phyloP scores from a whole-genome alignment of 2,113 vertebrate species.

The Dipodomys spectabilis region DNA sequence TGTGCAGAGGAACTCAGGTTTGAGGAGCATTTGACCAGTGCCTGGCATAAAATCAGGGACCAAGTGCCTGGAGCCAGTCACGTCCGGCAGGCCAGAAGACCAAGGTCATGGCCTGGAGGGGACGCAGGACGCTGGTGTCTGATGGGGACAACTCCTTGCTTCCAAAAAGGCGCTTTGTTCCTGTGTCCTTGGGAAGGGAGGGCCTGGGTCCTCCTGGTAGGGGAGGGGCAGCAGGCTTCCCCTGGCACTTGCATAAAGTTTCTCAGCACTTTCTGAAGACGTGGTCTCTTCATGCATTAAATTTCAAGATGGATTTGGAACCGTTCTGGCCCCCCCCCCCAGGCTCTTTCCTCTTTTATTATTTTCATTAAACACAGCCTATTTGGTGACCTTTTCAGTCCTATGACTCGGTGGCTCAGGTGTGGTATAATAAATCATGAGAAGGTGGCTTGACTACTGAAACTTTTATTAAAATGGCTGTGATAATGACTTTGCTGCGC shows the following conservation, averaged over 20 bases:
- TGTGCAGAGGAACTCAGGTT: neutral
- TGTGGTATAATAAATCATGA: slow-evolving; percentile 51
- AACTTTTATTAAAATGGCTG: slow-evolving; percentile 33
- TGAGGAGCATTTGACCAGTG: no score
- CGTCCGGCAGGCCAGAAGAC: neutral
- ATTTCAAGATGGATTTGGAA: neutral
- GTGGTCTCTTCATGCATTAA: neutral
- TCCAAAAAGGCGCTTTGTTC: neutral
- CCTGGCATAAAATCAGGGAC: rapidly evolving
- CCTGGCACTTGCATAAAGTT: neutral
- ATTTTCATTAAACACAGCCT: neutral
- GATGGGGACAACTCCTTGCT: neutral
- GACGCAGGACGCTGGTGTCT: no score
- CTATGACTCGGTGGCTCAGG: neutral
- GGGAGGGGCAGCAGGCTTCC: no score
- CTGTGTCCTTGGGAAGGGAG: no score
- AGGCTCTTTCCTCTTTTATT: slow-evolving; percentile 1
- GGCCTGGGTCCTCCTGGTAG: neutral
- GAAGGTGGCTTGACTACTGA: slow-evolving; percentile 40
- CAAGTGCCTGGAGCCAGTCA: neutral
- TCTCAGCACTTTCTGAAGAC: neutral
- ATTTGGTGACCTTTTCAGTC: neutral
- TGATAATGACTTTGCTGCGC: slow-evolving; percentile 33
- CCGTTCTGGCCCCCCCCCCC: neutral
- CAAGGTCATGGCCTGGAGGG: neutral